A percentile compares a stretch with the other conserved stretches of the same genome.
Evolutionary conservation across 2,113 vertebrate genomes (phyloP).

Genomic region (Tetrao urogallus): DNA sequence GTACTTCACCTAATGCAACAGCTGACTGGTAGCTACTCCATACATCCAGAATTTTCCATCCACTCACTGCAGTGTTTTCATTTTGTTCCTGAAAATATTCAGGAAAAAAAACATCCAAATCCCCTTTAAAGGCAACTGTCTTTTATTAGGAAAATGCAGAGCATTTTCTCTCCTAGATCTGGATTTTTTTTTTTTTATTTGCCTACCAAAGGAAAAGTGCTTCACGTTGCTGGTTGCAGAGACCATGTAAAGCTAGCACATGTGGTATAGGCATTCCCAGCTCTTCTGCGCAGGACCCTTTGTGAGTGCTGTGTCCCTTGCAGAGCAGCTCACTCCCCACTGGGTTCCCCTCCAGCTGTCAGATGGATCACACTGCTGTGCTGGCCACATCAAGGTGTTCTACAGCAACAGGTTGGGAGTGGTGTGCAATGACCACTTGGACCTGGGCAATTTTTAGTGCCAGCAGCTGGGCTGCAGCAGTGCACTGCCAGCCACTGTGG

Average conservation of each 20-base stretch:
- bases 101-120: background rate
- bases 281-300: background rate
- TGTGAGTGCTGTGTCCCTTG: background rate
- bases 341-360: background rate
- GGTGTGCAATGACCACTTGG: constrained; percentile 3
- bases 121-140: no score
- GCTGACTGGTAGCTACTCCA: background rate
- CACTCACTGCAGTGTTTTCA: background rate
- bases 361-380: background rate
- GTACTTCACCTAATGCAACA: background rate
- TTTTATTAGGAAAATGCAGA: background rate
- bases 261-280: fast-evolving
- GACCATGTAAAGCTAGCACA: fast-evolving
- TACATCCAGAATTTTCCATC: background rate
- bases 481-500: background rate
- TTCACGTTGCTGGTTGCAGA: background rate
- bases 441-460: background rate
- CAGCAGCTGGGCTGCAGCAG: constrained; percentile 32
- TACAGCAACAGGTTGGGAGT: constrained; percentile 38
- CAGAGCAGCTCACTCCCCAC: background rate
- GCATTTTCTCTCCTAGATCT: background rate
- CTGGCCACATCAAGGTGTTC: constrained; percentile 32
- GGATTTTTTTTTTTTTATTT: background rate
- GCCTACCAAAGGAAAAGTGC: background rate
- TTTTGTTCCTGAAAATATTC: background rate